phyloP scores from a whole-genome alignment of 30 jellyfish, hydroid and myxozoan genomes.

The Mastigias papua region DNA sequence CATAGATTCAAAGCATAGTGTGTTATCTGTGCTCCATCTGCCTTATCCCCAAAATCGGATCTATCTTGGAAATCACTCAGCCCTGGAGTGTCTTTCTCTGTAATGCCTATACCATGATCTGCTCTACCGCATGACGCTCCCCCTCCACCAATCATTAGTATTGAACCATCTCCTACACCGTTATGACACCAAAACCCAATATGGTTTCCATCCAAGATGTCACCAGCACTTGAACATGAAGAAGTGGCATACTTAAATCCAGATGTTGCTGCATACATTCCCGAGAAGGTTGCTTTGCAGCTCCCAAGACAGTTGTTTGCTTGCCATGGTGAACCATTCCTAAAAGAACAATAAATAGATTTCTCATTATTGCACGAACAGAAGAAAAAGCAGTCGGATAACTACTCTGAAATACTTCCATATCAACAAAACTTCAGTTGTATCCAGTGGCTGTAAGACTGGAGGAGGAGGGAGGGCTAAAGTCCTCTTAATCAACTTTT shows the following conservation, averaged over 20 bases:
- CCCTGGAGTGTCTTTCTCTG: constrained; percentile 48
- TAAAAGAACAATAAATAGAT: background rate
- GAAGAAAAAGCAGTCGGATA: too few relatives aligned
- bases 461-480: too few relatives aligned
- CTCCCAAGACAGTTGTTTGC: constrained; percentile 29
- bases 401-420: too few relatives aligned
- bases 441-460: too few relatives aligned
- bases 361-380: too few relatives aligned
- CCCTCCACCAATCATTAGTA: constrained; percentile 72
- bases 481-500: too few relatives aligned
- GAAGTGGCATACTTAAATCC: constrained; percentile 51
- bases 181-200: constrained; percentile 72
- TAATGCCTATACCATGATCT: constrained; percentile 72
- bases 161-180: constrained; percentile 66
- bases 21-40: background rate
- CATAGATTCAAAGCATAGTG: constrained; percentile 66
- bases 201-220: constrained; percentile 46
- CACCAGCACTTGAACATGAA: constrained; percentile 2
- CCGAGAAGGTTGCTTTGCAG: constrained; percentile 54
- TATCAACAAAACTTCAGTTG: too few relatives aligned
- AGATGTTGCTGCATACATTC: constrained; percentile 1
- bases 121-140: constrained; percentile 60
- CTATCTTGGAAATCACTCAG: background rate
- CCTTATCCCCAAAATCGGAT: constrained; percentile 53
- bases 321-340: constrained; percentile 48